These are phyloP conservation scores for Pseudocheirus occidentalis DNA, from an alignment of 2,797 vertebrate genomes.

Conservation along the genomic window DNA sequence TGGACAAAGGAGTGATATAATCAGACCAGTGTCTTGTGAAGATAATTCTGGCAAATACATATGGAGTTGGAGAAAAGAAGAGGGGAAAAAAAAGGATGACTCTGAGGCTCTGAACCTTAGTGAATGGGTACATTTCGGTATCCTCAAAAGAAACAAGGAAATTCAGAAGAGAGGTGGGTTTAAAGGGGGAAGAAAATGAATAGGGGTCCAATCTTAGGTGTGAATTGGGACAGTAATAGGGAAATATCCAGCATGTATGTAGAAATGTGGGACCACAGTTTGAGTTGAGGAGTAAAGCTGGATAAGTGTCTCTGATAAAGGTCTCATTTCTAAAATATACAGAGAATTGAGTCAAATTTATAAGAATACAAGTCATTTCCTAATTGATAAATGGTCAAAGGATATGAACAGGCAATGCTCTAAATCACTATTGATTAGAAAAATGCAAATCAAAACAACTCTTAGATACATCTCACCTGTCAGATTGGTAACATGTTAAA, in stretches of 20 bases:
- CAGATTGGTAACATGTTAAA: too few species aligned
- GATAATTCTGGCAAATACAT: neutral
- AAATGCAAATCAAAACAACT: too few species aligned
- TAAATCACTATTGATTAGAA: too few species aligned
- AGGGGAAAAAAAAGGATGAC: neutral
- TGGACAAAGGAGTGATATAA: neutral
- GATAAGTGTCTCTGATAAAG: too few species aligned
- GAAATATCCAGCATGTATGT: neutral
- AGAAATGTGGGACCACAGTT: neutral
- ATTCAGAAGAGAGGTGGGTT: neutral
- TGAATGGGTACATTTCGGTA: neutral
- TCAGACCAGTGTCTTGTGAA: neutral
- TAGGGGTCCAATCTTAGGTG: neutral
- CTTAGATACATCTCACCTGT: too few species aligned
- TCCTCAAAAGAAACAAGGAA: neutral
- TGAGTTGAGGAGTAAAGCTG: neutral
- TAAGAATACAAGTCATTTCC: too few species aligned
- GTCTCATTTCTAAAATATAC: too few species aligned
- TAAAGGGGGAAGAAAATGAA: neutral
- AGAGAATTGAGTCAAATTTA: too few species aligned
- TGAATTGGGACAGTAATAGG: neutral
- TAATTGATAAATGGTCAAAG: too few species aligned
- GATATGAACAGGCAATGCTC: too few species aligned
- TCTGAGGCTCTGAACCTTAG: neutral
- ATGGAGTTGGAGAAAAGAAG: neutral